A percentile compares a stretch with the other conserved stretches of the same genome.
Evolutionary conservation across 1,140 invertebrate species (phyloP).

Genomic region (Patella vulgata): DNA sequence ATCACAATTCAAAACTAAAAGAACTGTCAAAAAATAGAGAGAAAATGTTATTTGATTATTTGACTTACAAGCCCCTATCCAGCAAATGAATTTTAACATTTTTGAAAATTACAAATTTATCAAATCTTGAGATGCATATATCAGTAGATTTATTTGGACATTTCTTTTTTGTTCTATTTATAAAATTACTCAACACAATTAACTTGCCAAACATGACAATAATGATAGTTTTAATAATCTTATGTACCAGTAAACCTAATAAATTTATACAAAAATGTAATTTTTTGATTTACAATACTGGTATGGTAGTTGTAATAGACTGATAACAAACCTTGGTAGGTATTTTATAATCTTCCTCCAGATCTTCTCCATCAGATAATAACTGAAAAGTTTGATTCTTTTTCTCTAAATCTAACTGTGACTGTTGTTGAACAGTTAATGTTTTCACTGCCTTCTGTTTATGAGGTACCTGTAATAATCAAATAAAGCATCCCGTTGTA

Average conservation of each 20-base stretch:
- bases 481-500: conserved; percentile 1
- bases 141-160: no score
- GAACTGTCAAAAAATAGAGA: neutral
- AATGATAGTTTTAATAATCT: no score
- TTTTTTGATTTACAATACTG: no score
- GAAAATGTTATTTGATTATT: neutral
- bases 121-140: no score
- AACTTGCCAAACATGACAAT: no score
- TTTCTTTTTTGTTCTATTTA: no score
- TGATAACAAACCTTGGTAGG: conserved; percentile 39
- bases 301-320: no score
- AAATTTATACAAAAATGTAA: no score
- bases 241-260: no score
- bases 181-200: no score
- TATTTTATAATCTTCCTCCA: conserved; percentile 36
- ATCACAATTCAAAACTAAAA: neutral
- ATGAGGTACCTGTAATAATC: conserved; percentile 53
- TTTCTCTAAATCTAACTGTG: conserved; percentile 59
- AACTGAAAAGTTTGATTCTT: conserved; percentile 66
- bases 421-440: conserved; percentile 49
- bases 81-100: neutral
- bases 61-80: neutral
- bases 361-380: conserved; percentile 65
- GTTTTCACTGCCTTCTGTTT: conserved; percentile 54
- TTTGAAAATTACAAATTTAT: neutral